Evolutionary conservation across 2,797 vertebrate species (phyloP).

Genomic region (Diplodus puntazzo): DNA sequence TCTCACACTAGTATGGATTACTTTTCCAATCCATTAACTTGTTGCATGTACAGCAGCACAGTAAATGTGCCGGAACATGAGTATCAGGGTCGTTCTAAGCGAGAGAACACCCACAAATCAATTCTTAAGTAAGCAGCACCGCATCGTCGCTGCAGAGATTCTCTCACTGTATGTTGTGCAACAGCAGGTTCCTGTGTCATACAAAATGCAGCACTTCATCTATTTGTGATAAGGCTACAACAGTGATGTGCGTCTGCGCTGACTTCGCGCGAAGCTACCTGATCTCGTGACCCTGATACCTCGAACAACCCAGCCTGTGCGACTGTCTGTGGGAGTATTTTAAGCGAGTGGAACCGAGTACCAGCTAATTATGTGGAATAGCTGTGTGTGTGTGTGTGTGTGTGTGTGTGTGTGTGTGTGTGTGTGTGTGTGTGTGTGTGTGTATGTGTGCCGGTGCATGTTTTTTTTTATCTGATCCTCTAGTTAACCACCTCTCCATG

Average conservation of each 20-base stretch:
- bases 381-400: neutral
- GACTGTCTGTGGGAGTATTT: neutral
- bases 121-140: neutral
- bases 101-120: neutral
- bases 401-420: too few species aligned
- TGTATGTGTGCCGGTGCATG: too few species aligned
- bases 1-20: neutral
- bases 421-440: too few species aligned
- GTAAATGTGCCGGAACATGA: constrained; percentile 36
- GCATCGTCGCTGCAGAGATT: neutral
- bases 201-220: constrained; percentile 38
- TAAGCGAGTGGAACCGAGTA: neutral
- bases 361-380: neutral
- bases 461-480: neutral
- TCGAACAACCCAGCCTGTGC: neutral
- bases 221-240: constrained; percentile 21
- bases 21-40: constrained; percentile 19
- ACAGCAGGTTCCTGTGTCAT: constrained; percentile 15
- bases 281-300: constrained; percentile 15
- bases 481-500: constrained; percentile 10
- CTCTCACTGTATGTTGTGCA: constrained; percentile 2
- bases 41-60: constrained; percentile 7
- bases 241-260: constrained; percentile 18
- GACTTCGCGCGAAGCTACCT: constrained; percentile 19
- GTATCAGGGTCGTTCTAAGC: constrained; percentile 10